Evolutionary conservation across 1,140 invertebrate genomes (phyloP).

Genomic region (Pollicipes pollicipes): DNA sequence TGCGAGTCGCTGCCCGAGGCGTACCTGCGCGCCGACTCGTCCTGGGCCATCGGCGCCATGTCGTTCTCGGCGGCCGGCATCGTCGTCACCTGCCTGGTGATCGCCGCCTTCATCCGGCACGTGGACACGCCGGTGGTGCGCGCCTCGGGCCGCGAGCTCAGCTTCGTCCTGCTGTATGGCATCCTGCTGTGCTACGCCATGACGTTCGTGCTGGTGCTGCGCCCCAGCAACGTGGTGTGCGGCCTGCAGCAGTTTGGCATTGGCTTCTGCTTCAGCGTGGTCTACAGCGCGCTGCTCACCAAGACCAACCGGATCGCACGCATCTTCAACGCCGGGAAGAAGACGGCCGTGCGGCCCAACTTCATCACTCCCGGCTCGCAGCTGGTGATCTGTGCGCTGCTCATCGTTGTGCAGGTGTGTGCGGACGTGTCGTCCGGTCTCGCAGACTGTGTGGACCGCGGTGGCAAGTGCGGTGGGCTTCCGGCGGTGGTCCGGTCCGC

Average conservation of each 20-base stretch:
- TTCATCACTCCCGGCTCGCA: conserved; percentile 89
- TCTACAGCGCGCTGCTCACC: conserved; percentile 74
- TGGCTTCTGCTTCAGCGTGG: conserved; percentile 76
- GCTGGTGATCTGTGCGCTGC: conserved; percentile 62
- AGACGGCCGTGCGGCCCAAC: conserved; percentile 66
- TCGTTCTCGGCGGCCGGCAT: conserved; percentile 31
- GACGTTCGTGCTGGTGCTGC: conserved; percentile 61
- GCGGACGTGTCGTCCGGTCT: no score
- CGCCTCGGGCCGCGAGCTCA: conserved; percentile 72
- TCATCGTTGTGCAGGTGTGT: conserved; percentile 68
- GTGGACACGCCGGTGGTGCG: conserved; percentile 74
- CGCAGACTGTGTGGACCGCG: no score
- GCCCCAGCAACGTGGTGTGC: conserved; percentile 29
- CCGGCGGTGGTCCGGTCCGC: no score
- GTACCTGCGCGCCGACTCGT: conserved; percentile 48
- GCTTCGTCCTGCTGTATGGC: conserved; percentile 67
- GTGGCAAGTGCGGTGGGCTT: no score
- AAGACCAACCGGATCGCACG: conserved; percentile 81
- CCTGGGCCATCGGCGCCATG: conserved; percentile 73
- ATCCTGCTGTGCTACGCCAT: conserved; percentile 76
- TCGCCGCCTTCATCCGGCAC: conserved; percentile 48
- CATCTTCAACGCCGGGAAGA: conserved; percentile 75
- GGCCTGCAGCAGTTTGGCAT: conserved; percentile 37
- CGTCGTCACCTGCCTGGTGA: conserved; percentile 25
- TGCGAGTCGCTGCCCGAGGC: conserved; percentile 66